Conservation (phyloP, 1,140 invertebrate species). For the Dysdera silvatica region DNA sequence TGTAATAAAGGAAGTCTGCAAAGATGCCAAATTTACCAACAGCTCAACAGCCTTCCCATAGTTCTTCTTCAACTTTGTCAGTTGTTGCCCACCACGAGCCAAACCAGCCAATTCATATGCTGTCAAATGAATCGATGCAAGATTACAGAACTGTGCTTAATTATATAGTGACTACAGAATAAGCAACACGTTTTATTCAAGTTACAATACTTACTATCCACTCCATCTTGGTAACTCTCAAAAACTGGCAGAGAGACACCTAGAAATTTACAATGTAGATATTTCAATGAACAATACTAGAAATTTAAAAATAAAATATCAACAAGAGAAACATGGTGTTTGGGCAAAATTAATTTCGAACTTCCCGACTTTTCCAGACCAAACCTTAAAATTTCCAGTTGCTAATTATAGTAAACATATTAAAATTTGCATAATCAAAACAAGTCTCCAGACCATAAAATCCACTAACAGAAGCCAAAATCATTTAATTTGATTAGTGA, state of each 20-base stretch:
- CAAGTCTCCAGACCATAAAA: too few species aligned
- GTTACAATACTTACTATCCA: constrained; percentile 60
- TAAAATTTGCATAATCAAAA: too few species aligned
- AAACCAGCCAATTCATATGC: constrained; percentile 85
- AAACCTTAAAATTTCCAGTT: too few species aligned
- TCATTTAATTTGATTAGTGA: too few species aligned
- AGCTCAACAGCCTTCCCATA: constrained; percentile 82
- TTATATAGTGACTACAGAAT: background rate
- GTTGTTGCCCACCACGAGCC: constrained; percentile 86
- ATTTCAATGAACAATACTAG: too few species aligned
- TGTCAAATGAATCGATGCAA: background rate
- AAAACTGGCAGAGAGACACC: constrained; percentile 91
- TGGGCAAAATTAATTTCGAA: too few species aligned
- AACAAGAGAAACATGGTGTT: too few species aligned
- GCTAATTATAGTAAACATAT: too few species aligned
- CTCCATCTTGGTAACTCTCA: constrained; percentile 89
- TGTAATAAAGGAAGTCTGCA: constrained; percentile 95
- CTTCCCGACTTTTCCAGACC: too few species aligned
- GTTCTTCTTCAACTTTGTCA: constrained; percentile 91
- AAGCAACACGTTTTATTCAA: background rate
- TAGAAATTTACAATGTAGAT: too few species aligned
- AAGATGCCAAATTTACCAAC: constrained; percentile 84
- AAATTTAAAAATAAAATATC: too few species aligned
- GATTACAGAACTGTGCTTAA: background rate
- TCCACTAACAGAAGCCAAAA: too few species aligned